Conservation (phyloP, 2,797 vertebrate genomes). For the Lepilemur ruficaudatus region DNA sequence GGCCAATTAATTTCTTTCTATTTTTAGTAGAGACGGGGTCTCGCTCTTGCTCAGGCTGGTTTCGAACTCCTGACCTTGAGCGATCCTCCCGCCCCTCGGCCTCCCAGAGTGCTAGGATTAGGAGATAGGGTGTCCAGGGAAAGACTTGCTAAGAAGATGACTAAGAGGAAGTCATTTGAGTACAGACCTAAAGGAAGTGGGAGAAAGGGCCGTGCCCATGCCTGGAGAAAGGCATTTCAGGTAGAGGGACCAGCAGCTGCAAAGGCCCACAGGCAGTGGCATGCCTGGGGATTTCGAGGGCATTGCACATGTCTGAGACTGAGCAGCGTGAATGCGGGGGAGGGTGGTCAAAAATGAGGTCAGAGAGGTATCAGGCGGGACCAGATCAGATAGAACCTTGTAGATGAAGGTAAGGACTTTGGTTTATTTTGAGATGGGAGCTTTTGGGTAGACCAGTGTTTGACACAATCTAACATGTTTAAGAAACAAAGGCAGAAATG, state of each 20-base stretch:
- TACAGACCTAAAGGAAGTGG: neutral
- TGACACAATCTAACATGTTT: neutral
- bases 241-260: neutral
- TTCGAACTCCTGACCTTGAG: too few species aligned
- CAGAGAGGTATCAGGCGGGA: neutral
- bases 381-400: neutral
- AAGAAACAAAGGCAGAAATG: neutral
- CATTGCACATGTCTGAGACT: neutral
- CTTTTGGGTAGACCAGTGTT: neutral
- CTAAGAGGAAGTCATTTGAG: neutral
- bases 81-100: too few species aligned
- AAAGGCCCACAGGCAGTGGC: neutral
- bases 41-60: too few species aligned
- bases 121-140: neutral
- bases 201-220: neutral
- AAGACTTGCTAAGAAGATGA: neutral
- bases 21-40: too few species aligned
- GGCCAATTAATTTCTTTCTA: too few species aligned
- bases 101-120: too few species aligned
- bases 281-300: rapidly evolving
- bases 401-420: neutral
- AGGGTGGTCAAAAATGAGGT: neutral
- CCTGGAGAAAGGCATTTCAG: neutral
- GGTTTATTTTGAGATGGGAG: neutral
- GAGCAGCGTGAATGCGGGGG: neutral